These are phyloP conservation scores for Aporrectodea caliginosa DNA, from an alignment of 1,140 invertebrate species.

Conservation along the genomic window DNA sequence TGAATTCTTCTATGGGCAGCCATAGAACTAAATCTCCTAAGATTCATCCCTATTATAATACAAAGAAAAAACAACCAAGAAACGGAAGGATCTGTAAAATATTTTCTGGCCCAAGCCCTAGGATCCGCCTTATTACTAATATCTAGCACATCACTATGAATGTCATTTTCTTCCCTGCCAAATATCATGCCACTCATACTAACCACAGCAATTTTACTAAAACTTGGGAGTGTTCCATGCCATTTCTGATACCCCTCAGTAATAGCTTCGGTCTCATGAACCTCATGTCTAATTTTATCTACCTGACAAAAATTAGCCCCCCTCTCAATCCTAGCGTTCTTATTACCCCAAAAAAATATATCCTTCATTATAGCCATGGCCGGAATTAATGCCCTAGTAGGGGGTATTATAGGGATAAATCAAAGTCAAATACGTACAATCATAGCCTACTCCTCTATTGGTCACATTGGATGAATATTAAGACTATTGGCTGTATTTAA, in stretches of 20 bases:
- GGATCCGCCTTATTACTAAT: background rate
- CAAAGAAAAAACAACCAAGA: background rate
- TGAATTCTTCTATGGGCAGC: background rate
- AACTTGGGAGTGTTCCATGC: background rate
- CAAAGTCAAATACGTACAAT: background rate
- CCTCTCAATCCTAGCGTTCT: background rate
- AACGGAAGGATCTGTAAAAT: constrained; percentile 6
- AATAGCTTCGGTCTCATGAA: background rate
- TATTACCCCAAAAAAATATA: background rate
- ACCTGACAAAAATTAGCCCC: background rate
- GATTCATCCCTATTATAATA: constrained; percentile 16
- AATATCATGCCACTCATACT: background rate
- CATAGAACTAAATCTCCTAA: constrained; percentile 2
- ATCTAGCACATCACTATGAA: background rate
- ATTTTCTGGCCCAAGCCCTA: constrained; percentile 7
- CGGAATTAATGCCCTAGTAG: background rate
- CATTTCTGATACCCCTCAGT: constrained; percentile 10
- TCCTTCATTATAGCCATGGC: background rate
- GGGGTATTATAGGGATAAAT: background rate
- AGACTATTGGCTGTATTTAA: background rate
- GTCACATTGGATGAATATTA: background rate
- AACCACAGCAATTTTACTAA: background rate
- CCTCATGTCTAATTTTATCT: background rate
- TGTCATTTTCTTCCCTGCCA: background rate
- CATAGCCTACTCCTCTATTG: background rate